These are phyloP conservation scores for Oreocharis arfaki DNA, from an alignment of 2,113 vertebrate species.

Conservation along the genomic window DNA sequence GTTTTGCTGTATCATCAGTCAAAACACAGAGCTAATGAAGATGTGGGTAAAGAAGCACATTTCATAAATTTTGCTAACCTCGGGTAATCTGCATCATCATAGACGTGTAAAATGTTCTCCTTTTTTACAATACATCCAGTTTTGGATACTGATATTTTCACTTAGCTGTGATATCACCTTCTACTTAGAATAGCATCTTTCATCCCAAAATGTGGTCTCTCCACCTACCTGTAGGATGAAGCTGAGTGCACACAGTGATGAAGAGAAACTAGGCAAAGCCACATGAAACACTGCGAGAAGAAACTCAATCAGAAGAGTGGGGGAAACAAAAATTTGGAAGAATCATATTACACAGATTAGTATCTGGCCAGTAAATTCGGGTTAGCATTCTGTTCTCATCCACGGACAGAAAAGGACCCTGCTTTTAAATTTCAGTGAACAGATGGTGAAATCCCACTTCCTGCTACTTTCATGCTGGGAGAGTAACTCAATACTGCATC, in stretches of 20 bases:
- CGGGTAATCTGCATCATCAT: neutral
- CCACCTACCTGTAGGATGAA: neutral
- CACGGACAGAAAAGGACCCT: neutral
- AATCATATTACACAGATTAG: neutral
- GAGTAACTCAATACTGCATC: slow-evolving; percentile 24
- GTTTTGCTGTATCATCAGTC: neutral
- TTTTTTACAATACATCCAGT: neutral
- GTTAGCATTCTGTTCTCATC: neutral
- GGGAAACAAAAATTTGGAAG: neutral
- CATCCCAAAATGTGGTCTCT: neutral
- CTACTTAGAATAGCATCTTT: neutral
- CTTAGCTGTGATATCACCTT: neutral
- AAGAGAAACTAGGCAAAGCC: neutral
- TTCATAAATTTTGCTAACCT: neutral
- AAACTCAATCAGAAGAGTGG: neutral
- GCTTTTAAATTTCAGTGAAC: slow-evolving; percentile 40
- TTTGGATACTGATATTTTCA: neutral
- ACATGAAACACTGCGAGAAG: neutral
- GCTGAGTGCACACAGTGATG: neutral
- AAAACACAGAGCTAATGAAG: neutral
- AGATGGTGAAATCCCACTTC: slow-evolving; percentile 52
- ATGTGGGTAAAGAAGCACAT: neutral
- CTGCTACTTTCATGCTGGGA: slow-evolving; percentile 36
- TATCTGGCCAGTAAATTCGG: neutral
- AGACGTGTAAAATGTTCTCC: neutral